Evolutionary conservation across 2,113 vertebrate species (phyloP), one percentile per base, ranked within the genome.

Genomic region (Stictonetta naevosa): DNA sequence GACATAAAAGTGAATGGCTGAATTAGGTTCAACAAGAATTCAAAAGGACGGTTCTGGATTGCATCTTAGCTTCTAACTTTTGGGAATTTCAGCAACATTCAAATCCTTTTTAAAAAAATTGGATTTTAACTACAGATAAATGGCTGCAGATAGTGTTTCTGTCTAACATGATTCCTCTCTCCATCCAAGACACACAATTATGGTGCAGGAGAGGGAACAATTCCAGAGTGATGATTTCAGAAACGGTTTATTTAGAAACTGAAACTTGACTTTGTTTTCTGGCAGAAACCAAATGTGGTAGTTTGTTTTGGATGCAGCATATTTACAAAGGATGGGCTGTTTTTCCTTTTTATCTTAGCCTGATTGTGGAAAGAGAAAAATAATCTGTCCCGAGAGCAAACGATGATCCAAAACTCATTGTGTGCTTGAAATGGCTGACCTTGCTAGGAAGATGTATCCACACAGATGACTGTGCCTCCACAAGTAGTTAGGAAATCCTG

Each of bases 341-440:
- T 96, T 92, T 85, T 88, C 19, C 60, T 95, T 92, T 91, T 82
- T 73, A 53, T 86, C 81, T 89, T 69, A 94, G 31, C 29, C 74
- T 73, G 48, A 8, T 86, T 94, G 78, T 46, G 48, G 60, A 95
- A 52, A 75, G 52, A 91, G 73, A 90, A 95, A 96, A 96, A 94
- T 90, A 93, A 93, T 90, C 95, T 53, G 6, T 75, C 48, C 71
- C 73, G 36, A 91, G 38, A 82, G 69, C 66, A 91, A 91, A 91
- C 83, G 84, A 60, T 75, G 93, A 91, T 88, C 62, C 60, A 81
- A 79, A 76, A 86, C 38, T 33, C 58, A 33, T 72, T 79, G 60
- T 94, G 94, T 96, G 83, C 80, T 96, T 92, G 86, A 86, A 89
- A 62, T 88, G 74, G 83, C 80, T 95, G 95, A 94, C 96, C 83